These are phyloP conservation scores for Lycaon pictus DNA, from an alignment of 2,113 vertebrate species.

Conservation along the genomic window DNA sequence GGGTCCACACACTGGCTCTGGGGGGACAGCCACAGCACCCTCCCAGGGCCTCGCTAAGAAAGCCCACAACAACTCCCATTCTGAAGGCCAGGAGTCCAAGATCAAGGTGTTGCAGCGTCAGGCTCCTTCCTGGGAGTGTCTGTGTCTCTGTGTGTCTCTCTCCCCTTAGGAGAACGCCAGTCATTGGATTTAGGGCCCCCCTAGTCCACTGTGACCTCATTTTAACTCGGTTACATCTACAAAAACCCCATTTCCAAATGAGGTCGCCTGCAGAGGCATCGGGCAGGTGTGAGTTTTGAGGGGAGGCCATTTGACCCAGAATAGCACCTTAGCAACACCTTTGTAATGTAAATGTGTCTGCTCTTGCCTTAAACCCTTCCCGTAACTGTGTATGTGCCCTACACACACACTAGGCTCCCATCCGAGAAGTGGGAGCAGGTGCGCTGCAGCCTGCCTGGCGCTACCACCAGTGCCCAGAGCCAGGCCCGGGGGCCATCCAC, in stretches of 20 bases:
- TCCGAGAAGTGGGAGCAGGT: too few relatives aligned
- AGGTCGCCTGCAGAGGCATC: not conserved
- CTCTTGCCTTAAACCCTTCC: not conserved
- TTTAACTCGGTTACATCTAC: not conserved
- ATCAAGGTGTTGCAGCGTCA: not conserved
- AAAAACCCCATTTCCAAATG: not conserved
- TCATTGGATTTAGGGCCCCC: not conserved
- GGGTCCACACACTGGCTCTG: not conserved
- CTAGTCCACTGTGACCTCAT: not conserved
- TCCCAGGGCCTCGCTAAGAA: not conserved
- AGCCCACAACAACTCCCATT: not conserved
- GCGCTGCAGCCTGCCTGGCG: fast-evolving
- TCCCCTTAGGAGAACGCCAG: not conserved
- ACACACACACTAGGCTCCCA: fast-evolving
- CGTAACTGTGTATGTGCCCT: fast-evolving
- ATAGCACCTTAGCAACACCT: not conserved
- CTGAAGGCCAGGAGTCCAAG: not conserved
- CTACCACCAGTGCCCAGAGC: fast-evolving
- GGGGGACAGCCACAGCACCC: not conserved
- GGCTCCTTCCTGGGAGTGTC: not conserved
- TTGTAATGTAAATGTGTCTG: too few relatives aligned
- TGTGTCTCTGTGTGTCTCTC: not conserved
- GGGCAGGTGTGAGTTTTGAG: not conserved
- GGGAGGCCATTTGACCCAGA: not conserved
- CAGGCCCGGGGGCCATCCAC: not conserved